phyloP scores from a whole-genome alignment of 2,888 invertebrate genomes.

The Galeruca laticollis region DNA sequence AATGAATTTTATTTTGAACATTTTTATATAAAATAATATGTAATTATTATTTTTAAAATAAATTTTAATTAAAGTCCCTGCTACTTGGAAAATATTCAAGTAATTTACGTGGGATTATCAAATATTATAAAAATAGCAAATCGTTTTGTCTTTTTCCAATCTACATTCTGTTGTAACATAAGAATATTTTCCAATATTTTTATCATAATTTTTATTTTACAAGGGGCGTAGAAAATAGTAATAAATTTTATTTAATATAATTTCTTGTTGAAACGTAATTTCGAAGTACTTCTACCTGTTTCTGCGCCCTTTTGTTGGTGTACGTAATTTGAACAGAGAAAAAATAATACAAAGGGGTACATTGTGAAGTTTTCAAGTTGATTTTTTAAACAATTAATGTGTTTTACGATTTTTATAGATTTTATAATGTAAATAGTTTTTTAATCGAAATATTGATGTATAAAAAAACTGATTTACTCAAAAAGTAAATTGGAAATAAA shows the following conservation, averaged over 20 bases:
- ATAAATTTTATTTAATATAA: no score
- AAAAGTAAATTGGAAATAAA: conserved; percentile 29
- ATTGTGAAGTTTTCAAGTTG: conserved; percentile 22
- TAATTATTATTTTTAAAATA: neutral
- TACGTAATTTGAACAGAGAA: conserved; percentile 8
- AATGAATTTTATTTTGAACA: neutral
- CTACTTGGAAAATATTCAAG: conserved; percentile 14
- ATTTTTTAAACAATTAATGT: conserved; percentile 23
- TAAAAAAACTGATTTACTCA: conserved; percentile 27
- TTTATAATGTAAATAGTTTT: conserved; percentile 36
- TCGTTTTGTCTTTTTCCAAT: conserved; percentile 5
- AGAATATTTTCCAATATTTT: conserved; percentile 20
- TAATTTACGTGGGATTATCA: neutral
- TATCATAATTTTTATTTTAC: conserved; percentile 16
- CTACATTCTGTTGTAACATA: conserved; percentile 17
- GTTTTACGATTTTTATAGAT: conserved; percentile 32
- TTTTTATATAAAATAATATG: neutral
- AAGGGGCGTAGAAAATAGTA: conserved; percentile 11
- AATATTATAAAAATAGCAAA: conserved; percentile 1
- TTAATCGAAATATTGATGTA: conserved; percentile 34
- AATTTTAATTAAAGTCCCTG: neutral
- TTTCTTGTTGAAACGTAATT: no score
- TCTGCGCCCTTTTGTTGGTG: conserved; percentile 4
- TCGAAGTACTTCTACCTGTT: conserved; percentile 2
- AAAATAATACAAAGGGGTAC: conserved; percentile 15